Base-by-base conservation (phyloP, 2,797 vertebrate genomes). In the Melanotaenia pygmaea region DNA sequence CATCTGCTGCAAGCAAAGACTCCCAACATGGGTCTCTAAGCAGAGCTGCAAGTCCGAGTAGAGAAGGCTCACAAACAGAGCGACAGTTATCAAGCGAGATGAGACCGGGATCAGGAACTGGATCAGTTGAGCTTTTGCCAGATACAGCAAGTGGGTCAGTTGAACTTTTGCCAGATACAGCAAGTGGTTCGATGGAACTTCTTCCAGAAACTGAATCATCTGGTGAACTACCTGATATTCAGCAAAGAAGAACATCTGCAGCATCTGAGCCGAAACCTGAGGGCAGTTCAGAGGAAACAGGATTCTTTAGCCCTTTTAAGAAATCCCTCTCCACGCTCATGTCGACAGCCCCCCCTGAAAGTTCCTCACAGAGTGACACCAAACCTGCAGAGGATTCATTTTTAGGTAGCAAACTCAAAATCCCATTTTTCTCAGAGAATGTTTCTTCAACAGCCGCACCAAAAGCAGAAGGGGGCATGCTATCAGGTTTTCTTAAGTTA, bases 271-370 rank as follows among this genome's bases (percentile, higher is more conserved):
- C 76, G 51, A 94, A 93, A 81, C 61, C 81, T 62, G 92, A 93
- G 78, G 69, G 59, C 66, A 80, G 40, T 77, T 40, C 86, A 60
- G 85, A 95, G 50, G 92, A 93, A 72, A 81, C 89, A 20, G 94
- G 95, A 77, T 96, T 98, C 72, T 96, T 99, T 73, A 96, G 95
- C 67, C 97, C 97, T 14, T 95, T 98, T 62, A 97, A 94, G 83
- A 99, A 97, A 86, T 98, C 96, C 62, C 86, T 97, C 22, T 97
- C 96, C 75, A 96, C 95, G 0, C 88, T 98, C 20, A 95, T 98
- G 24, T 93, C 95, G 78, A 76, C 93, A 66, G 72, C 51, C 69
- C 79, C 93, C 28, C 89, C 90, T 56, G 92, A 93, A 78, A 92
- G 67, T 76, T 32, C 78, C 9, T 18, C 72, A 50, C 93, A 86